Evolutionary conservation across 2,797 vertebrate species (phyloP), one percentile per base, ranked within the genome.

Genomic region (Pyrrhura leucotis): DNA sequence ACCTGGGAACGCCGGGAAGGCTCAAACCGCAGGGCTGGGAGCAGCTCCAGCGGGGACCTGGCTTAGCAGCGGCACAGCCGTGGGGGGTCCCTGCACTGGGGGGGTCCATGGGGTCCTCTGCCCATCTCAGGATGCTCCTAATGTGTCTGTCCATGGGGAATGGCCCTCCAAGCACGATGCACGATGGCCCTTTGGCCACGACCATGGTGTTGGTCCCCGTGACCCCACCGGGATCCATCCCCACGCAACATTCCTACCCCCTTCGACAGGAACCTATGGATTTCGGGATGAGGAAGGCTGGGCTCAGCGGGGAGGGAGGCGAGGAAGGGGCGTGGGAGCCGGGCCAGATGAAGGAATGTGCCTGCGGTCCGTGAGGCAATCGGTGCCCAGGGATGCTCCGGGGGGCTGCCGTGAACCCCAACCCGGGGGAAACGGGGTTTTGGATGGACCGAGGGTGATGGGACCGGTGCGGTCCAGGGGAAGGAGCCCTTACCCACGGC

Each of bases 1-100:
- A 58, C 12, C 92, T 94, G 94, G 94, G 94, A 95, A 93, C 83
- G 7, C n/a, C n/a, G 33, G 53, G 72, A 73, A 48, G 76, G 77
- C 48, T 47, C 58, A 14, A 20, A 85, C 86, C 61, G 9, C 94
- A 63, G 75, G 71, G 92, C 83, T 74, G 71, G 79, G 74, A 66
- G 82, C 74, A 37, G 74, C 78, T 93, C 85, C 88, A 35, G 14
- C 4, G 19, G 78, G 26, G 44, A 10, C 44, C 56, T 7, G 23
- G 14, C n/a, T 12, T 3, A 19, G 50, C 48, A 13, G 54, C 9
- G 2, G 31, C 53, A 35, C 3, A 5, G 51, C 29, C 4, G 26
- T 2, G 6, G 65, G 77, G n/a, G 22, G 7, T 44, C 37, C 68
- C 3, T 2, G 35, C 35, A 20, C 2, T 5, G 29, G 2, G 33